Percentiles rank a stretch among this genome's conserved stretches.
Evolutionary conservation across 2,113 vertebrate genomes (phyloP).

Genomic region (Callaeas wilsoni): DNA sequence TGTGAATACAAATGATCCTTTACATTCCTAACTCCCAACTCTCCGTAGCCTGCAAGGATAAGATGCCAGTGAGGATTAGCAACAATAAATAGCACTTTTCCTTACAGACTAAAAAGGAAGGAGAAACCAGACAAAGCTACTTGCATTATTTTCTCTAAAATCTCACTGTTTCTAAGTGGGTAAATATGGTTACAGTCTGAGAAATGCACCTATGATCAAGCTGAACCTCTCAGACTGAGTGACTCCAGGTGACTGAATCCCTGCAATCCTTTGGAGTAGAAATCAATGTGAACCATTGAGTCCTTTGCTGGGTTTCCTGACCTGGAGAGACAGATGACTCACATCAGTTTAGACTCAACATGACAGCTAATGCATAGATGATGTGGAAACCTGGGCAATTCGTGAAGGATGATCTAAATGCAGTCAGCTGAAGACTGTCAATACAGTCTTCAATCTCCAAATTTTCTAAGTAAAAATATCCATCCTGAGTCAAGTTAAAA

Average conservation of each 20-base stretch:
- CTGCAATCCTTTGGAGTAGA: background rate
- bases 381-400: background rate
- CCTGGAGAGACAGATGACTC: background rate
- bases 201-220: background rate
- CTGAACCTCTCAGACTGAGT: background rate
- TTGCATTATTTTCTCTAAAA: background rate
- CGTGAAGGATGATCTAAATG: background rate
- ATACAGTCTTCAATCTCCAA: background rate
- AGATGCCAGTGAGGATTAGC: background rate
- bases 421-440: background rate
- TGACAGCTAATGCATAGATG: background rate
- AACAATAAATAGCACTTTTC: background rate
- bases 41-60: background rate
- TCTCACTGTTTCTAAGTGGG: background rate
- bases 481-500: background rate
- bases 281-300: background rate
- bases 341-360: background rate
- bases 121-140: background rate
- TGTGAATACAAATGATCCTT: background rate
- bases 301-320: background rate
- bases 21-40: background rate
- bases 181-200: background rate
- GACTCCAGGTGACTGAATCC: background rate
- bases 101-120: background rate
- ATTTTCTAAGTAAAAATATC: background rate